Conservation (phyloP, 2,113 vertebrate species). For the Tragelaphus buxtoni region DNA sequence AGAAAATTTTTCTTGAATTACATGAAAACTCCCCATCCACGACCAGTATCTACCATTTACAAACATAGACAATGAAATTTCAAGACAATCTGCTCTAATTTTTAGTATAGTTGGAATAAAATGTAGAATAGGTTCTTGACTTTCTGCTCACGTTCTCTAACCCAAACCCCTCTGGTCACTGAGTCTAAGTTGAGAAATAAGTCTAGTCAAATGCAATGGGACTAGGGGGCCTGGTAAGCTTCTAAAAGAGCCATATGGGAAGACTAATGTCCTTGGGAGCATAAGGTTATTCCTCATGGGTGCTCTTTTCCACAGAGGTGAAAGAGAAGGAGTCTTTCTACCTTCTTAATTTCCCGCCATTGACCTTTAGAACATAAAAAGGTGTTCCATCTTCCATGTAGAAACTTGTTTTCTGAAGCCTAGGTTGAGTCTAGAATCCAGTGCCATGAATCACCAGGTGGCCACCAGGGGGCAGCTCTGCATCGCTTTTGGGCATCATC, state of each 20-base stretch:
- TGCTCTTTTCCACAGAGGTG: neutral
- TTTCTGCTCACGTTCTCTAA: neutral
- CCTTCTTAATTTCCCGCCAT: neutral
- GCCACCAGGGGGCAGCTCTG: constrained; percentile 56
- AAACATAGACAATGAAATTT: neutral
- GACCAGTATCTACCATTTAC: neutral
- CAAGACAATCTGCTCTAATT: neutral
- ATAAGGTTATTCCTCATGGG: neutral
- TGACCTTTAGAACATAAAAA: neutral
- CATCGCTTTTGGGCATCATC: constrained; percentile 9
- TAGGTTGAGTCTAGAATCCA: neutral
- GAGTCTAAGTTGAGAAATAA: neutral
- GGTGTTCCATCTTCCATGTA: neutral
- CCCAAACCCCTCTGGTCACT: neutral
- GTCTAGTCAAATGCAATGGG: neutral
- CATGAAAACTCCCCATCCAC: neutral
- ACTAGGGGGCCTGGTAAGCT: neutral
- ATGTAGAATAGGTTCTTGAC: neutral
- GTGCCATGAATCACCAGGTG: neutral
- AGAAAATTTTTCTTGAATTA: neutral
- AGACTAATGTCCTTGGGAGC: neutral
- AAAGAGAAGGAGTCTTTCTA: neutral
- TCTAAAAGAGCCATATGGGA: neutral
- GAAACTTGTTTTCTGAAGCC: neutral
- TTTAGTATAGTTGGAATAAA: neutral